Base-by-base conservation (phyloP, 2,888 invertebrate species). In the Trichogramma dendrolimi region DNA sequence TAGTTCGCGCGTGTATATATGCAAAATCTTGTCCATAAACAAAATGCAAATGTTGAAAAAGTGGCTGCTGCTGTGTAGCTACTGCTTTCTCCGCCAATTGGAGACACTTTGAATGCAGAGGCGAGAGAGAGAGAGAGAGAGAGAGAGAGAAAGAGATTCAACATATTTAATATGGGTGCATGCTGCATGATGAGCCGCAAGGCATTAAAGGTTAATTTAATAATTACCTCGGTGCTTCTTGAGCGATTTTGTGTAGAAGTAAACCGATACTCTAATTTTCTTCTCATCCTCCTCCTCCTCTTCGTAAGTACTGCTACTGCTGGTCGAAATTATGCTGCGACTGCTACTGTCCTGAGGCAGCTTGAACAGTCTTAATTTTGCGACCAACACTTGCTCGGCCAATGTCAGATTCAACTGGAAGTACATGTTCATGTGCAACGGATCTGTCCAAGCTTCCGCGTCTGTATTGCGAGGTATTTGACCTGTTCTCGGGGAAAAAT, bases 241-340 rank as follows among this genome's bases (percentile, higher is more conserved):
- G 59, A 83, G 70, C 0, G 83, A 80, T 60, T 81, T 81, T 4
- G 83, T 84, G 71, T 85, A 85, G 79, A 83, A 84, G 67, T 83
- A 86, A 54, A 85, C 80, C 1, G 85, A 84, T 61, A 85, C 82
- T 63, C 84, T 79, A 58, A 85, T 80, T 66, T 83, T 80, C 70
- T 81, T 83, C 51, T 85, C 85, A 11, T 78, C 74, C 47, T 72
- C 74, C 14, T 78, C 74, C 39, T 71, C 73, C 42, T 72, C 71
- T 41, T 70, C 68, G 62, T 67, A 58, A 27, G 69, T 68, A 38
- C 54, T 60, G 27, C 58, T 58, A 46, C 60, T 53, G 43, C 60
- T 56, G 71, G 67, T 70, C 70, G 42, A 63, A 67, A 50, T 61
- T 70, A 64, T 65, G 76, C 64, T 39, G 65, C 69, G 5, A 79